Percentiles rank a stretch among this genome's conserved stretches.
Evolutionary conservation across 2,888 invertebrate species (phyloP).

Genomic region (Eupeodes luniger): DNA sequence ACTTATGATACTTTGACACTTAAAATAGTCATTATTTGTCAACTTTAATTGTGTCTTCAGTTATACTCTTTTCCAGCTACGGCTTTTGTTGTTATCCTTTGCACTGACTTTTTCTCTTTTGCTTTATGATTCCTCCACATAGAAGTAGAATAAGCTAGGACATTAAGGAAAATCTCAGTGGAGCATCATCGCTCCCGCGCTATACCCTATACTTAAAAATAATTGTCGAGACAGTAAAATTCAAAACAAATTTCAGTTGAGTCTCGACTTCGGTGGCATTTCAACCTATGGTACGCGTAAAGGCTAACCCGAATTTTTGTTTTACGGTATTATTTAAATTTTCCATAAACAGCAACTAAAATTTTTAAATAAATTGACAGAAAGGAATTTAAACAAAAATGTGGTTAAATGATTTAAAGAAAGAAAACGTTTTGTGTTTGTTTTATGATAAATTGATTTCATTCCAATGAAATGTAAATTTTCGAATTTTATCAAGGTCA

Average conservation of each 20-base stretch:
- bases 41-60: too few relatives aligned
- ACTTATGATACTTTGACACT: too few relatives aligned
- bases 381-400: background rate
- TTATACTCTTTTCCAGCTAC: background rate
- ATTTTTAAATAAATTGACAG: background rate
- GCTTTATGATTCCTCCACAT: conserved; percentile 32
- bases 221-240: conserved; percentile 48
- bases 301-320: background rate
- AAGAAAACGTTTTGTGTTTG: background rate
- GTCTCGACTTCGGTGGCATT: conserved; percentile 56
- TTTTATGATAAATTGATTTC: background rate
- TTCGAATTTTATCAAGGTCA: background rate
- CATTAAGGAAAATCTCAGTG: conserved; percentile 60
- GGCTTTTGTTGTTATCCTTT: conserved; percentile 32
- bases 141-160: background rate
- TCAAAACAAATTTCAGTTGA: conserved; percentile 68
- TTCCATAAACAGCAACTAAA: too few relatives aligned
- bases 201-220: background rate
- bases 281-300: conserved; percentile 11
- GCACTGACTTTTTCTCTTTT: conserved; percentile 63
- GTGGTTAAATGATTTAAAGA: background rate
- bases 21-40: too few relatives aligned
- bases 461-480: background rate
- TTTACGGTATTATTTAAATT: background rate
- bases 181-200: conserved; percentile 37